phyloP scores from a whole-genome alignment of 2,888 invertebrate genomes.

The Stenoptilia bipunctidactyla region DNA sequence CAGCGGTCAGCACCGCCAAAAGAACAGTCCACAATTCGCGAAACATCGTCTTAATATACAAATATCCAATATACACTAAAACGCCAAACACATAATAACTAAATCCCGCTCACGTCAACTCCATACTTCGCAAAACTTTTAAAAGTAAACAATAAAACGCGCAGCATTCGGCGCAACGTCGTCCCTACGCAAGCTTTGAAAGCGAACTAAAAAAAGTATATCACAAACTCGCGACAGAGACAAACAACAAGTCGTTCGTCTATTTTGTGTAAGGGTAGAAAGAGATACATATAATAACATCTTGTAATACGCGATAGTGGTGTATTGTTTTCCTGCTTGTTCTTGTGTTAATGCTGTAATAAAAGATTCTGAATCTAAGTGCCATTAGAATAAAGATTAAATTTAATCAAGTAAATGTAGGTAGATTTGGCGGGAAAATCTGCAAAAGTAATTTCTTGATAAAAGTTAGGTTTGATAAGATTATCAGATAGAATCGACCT shows the following conservation, averaged over 20 bases:
- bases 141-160: conserved; percentile 33
- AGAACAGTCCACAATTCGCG: conserved; percentile 48
- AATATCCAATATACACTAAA: conserved; percentile 27
- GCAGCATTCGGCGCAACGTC: conserved; percentile 20
- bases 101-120: conserved; percentile 12
- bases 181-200: conserved; percentile 20
- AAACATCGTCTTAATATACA: conserved; percentile 30
- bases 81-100: conserved; percentile 22
- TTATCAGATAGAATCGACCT: too few relatives aligned
- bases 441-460: too few relatives aligned
- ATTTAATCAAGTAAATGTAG: too few relatives aligned
- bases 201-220: conserved; percentile 26
- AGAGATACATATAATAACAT: conserved; percentile 31
- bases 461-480: too few relatives aligned
- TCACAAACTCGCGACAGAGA: conserved; percentile 17
- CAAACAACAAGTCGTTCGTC: conserved; percentile 16
- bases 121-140: conserved; percentile 20
- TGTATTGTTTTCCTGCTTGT: conserved; percentile 1
- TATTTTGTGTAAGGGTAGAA: conserved; percentile 20
- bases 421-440: too few relatives aligned
- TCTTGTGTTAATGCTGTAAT: too few relatives aligned
- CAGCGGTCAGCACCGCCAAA: conserved; percentile 46
- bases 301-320: conserved; percentile 8
- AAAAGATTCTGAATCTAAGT: too few relatives aligned
- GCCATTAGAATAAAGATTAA: too few relatives aligned